Conservation (phyloP, 2,113 vertebrate species). For the Motacilla alba region DNA sequence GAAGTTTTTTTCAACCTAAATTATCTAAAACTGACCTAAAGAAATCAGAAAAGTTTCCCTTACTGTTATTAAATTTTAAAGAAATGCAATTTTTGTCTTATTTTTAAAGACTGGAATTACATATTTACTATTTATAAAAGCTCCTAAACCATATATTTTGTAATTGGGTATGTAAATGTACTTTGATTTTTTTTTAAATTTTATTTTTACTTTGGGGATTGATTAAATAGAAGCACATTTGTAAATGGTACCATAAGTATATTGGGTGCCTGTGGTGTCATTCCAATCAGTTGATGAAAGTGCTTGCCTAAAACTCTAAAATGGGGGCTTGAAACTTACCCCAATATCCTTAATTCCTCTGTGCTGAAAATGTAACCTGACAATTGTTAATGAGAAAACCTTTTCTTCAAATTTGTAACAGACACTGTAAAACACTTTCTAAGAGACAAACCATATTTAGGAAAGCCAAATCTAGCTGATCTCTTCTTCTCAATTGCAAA, state of each 20-base stretch:
- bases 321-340: neutral
- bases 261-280: neutral
- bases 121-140: neutral
- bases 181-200: neutral
- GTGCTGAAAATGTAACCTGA: neutral
- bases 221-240: neutral
- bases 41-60: neutral
- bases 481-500: constrained; percentile 10
- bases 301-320: neutral
- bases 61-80: neutral
- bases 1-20: neutral
- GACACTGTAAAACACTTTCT: neutral
- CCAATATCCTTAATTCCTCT: neutral
- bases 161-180: neutral
- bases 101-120: neutral
- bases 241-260: rapidly evolving
- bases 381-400: constrained; percentile 9
- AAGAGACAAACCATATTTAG: neutral
- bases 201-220: neutral
- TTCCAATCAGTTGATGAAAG: neutral
- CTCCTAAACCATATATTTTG: neutral
- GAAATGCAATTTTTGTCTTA: neutral
- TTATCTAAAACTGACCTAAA: neutral
- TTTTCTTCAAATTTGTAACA: neutral
- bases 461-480: neutral